These are phyloP conservation scores for Podabrus alpinus DNA, from an alignment of 2,888 invertebrate genomes.

Conservation along the genomic window DNA sequence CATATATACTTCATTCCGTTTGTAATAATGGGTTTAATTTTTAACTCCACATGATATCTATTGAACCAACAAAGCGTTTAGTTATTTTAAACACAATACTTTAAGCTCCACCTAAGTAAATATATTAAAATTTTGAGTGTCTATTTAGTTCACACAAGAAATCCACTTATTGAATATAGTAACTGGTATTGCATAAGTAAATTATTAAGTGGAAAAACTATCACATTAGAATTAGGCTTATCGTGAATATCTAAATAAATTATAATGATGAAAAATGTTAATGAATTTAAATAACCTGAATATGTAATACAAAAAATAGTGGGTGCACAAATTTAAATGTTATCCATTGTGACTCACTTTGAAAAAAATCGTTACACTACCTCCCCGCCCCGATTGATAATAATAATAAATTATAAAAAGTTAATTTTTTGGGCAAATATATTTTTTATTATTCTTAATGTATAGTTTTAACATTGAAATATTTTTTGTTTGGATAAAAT, in stretches of 20 bases:
- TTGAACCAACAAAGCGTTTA: slow-evolving; percentile 54
- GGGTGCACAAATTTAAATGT: neutral
- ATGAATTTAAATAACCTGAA: neutral
- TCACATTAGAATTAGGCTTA: neutral
- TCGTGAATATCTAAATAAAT: neutral
- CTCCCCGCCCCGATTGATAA: too few species aligned
- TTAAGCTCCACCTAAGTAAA: slow-evolving; percentile 53
- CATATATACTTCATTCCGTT: slow-evolving; percentile 45
- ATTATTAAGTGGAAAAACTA: neutral
- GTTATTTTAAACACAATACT: slow-evolving; percentile 51
- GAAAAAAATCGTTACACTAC: neutral
- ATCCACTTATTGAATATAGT: neutral
- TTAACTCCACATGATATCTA: slow-evolving; percentile 56
- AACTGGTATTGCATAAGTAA: neutral
- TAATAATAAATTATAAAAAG: too few species aligned
- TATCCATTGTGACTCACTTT: neutral
- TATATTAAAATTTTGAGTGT: slow-evolving; percentile 55
- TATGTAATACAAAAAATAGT: neutral
- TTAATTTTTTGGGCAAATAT: too few species aligned
- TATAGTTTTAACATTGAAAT: neutral
- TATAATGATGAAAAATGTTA: neutral
- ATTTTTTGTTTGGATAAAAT: too few species aligned
- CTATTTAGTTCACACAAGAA: slow-evolving; percentile 52
- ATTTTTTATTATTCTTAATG: too few species aligned
- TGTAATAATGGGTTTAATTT: slow-evolving; percentile 57